These are phyloP conservation scores for Chiloscyllium punctatum DNA, from an alignment of 2,797 vertebrate species.

Conservation along the genomic window DNA sequence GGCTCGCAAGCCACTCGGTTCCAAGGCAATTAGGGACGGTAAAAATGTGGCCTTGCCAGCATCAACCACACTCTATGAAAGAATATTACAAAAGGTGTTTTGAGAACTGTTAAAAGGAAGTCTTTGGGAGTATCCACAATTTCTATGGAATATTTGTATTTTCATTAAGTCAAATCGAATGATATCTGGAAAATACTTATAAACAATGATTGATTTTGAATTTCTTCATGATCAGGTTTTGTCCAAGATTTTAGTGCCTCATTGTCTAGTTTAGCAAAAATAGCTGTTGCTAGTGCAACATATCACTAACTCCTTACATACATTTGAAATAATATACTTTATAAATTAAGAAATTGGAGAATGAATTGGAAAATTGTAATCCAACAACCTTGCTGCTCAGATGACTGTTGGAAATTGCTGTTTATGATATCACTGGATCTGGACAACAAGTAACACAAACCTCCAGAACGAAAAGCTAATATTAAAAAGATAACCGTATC, in stretches of 20 bases:
- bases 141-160: neutral
- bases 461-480: neutral
- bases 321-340: neutral
- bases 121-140: neutral
- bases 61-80: no score
- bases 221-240: neutral
- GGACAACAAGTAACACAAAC: neutral
- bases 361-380: neutral
- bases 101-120: neutral
- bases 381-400: neutral
- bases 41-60: no score
- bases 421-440: neutral
- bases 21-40: no score
- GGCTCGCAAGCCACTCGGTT: no score
- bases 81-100: no score
- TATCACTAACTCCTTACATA: neutral
- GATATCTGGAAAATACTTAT: neutral
- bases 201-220: neutral
- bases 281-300: neutral
- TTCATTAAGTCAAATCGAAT: neutral
- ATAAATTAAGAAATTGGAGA: neutral
- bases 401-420: neutral
- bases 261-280: neutral
- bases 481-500: neutral
- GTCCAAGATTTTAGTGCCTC: neutral